Evolutionary conservation across 53 echinoderm and acorn worm species (phyloP).

Genomic region (Henricia sp.): DNA sequence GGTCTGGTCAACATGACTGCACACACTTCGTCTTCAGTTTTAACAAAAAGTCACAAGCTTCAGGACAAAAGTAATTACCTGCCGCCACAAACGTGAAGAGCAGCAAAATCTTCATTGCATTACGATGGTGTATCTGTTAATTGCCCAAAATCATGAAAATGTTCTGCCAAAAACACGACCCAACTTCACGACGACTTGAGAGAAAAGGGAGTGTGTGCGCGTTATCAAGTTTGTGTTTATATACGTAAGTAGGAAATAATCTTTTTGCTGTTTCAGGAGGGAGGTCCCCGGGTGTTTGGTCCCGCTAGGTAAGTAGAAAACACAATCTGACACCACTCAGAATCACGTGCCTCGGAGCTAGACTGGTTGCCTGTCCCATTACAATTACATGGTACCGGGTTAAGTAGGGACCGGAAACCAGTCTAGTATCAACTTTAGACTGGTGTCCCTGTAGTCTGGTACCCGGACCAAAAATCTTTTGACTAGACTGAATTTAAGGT

Average conservation of each 20-base stretch:
- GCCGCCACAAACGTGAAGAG: constrained; percentile 31
- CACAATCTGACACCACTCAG: background rate
- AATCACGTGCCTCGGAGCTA: constrained; percentile 52
- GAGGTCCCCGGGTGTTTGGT: no score
- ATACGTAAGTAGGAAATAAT: background rate
- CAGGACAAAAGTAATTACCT: constrained; percentile 8
- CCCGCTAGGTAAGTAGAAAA: constrained; percentile 9
- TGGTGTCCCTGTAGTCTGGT: no score
- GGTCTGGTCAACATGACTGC: background rate
- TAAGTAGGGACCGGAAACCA: no score
- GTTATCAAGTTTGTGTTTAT: background rate
- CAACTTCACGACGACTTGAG: background rate
- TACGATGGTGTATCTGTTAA: background rate
- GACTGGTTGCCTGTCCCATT: no score
- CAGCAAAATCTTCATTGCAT: constrained; percentile 24
- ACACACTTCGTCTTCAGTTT: background rate
- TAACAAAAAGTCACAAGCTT: background rate
- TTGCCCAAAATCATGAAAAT: background rate
- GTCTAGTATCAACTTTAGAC: no score
- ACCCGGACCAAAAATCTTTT: no score
- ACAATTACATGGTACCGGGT: no score
- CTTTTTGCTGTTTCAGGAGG: background rate
- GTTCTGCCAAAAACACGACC: background rate
- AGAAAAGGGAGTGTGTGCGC: background rate
- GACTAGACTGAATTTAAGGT: no score